Base-by-base conservation (phyloP, 2,888 invertebrate species). In the Tridacna gigas region DNA sequence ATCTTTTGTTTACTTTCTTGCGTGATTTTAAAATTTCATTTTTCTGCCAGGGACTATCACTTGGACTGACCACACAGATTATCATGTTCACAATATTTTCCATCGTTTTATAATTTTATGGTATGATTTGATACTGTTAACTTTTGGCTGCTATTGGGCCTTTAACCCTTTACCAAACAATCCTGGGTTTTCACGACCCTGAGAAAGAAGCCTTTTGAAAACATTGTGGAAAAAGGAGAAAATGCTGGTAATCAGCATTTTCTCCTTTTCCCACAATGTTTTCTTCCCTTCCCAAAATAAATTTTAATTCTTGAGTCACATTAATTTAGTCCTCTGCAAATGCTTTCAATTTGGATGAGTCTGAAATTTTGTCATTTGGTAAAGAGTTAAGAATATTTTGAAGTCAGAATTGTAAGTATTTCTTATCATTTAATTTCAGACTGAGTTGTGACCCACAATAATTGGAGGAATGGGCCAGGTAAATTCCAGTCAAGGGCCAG, bases 391-490 rank as follows among this genome's bases (percentile, higher is more conserved):
- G 20, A 20, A 18, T n/a, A 4, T 37, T 37, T 37, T 7, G 7
- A 7, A 37, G 7, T 37, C 37, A 37, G 7, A 37, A 37, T 37
- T 37, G 37, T 37, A 4, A 37, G 37, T 7, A 37, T 63, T 25
- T 63, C 9, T 22, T 22, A 3, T 25, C 13, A 4, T 63, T 5
- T 67, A 37, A 20, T 67, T 67, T 67, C 67, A 67, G 67, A 37
- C 56, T 67, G 45, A 67, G 0, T n/a, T 20, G n/a, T 37, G 12
- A 13, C 0, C 0, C 26, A 28, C 15, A 45, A 45, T 20, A 18
- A 9, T 7, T 25, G n/a, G 9, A 48, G 45, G 69, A 71, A 71
- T 79, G 65, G 65, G 60, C 60, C 80, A 80, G 51, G 51, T 76
- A 13, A 75, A 74, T 26, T 25, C 69, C 3, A 60, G 13, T 47